Evolutionary conservation across 2,797 vertebrate genomes (phyloP).

Genomic region (Hapalemur alaotrensis): DNA sequence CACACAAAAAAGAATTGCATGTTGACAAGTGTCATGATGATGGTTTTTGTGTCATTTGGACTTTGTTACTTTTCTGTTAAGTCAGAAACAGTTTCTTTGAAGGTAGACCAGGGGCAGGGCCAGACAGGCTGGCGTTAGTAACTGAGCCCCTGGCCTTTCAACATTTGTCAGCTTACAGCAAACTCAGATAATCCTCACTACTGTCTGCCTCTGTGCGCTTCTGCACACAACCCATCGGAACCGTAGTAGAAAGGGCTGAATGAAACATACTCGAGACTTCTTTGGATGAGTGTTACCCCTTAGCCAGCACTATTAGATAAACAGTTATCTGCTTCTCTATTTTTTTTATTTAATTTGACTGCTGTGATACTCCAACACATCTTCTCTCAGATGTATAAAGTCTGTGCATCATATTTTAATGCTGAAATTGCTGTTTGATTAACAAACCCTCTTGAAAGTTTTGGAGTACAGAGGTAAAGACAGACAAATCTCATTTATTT

Average conservation of each 20-base stretch:
- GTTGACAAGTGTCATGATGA: background rate
- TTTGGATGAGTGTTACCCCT: background rate
- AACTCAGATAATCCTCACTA: background rate
- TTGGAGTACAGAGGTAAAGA: background rate
- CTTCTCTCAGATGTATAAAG: background rate
- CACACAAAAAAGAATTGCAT: background rate
- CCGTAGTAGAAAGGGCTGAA: background rate
- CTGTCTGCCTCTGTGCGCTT: background rate
- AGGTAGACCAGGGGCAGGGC: fast-evolving
- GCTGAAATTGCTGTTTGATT: background rate
- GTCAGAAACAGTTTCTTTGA: background rate
- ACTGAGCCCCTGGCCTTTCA: background rate
- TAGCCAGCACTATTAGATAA: background rate
- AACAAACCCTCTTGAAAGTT: background rate
- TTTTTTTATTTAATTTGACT: background rate
- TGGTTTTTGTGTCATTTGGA: background rate
- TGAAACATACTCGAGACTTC: background rate
- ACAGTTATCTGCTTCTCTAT: background rate
- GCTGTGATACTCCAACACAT: background rate
- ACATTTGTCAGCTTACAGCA: background rate
- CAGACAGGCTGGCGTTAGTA: fast-evolving
- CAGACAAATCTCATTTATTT: background rate
- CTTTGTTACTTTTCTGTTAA: background rate
- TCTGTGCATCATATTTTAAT: background rate
- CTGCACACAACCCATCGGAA: fast-evolving